Conservation (phyloP, 2,797 vertebrate genomes). For the Schizopygopsis pylzovi region DNA sequence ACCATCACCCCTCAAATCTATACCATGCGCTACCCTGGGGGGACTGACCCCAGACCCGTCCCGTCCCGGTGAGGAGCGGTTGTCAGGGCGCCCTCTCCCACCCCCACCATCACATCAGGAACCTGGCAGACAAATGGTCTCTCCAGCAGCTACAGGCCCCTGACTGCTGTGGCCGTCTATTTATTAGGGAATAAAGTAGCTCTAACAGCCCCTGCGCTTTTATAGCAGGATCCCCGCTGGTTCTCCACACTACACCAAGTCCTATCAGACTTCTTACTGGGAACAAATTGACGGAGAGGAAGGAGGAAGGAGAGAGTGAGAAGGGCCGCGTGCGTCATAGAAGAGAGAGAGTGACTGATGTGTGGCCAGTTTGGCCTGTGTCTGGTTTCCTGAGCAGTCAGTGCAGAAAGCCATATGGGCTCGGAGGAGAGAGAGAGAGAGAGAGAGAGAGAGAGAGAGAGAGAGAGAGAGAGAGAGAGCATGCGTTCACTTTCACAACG, state of each 20-base stretch:
- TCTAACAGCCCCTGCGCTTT: slow-evolving; percentile 56
- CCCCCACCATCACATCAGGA: not conserved
- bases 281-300: slow-evolving; percentile 67
- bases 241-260: slow-evolving; percentile 56
- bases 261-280: slow-evolving; percentile 62
- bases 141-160: slow-evolving; percentile 24
- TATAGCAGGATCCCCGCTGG: slow-evolving; percentile 53
- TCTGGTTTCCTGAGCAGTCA: slow-evolving; percentile 61
- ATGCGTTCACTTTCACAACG: slow-evolving; percentile 67
- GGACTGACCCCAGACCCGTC: not conserved
- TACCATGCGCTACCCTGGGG: slow-evolving; percentile 27
- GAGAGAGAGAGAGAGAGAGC: no score
- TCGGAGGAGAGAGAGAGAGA: no score
- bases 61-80: not conserved
- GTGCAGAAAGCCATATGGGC: slow-evolving; percentile 67
- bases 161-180: slow-evolving; percentile 49
- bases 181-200: slow-evolving; percentile 63
- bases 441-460: slow-evolving; percentile 3
- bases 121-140: slow-evolving; percentile 22
- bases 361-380: slow-evolving; percentile 61
- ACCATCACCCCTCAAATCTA: slow-evolving; percentile 36
- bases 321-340: slow-evolving; percentile 53
- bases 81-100: not conserved
- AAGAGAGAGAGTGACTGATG: slow-evolving; percentile 66
- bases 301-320: slow-evolving; percentile 2